A percentile compares a stretch with the other conserved stretches of the same genome.
Conservation (phyloP, 2,797 vertebrate species). For the Coregonus ussuriensis region DNA sequence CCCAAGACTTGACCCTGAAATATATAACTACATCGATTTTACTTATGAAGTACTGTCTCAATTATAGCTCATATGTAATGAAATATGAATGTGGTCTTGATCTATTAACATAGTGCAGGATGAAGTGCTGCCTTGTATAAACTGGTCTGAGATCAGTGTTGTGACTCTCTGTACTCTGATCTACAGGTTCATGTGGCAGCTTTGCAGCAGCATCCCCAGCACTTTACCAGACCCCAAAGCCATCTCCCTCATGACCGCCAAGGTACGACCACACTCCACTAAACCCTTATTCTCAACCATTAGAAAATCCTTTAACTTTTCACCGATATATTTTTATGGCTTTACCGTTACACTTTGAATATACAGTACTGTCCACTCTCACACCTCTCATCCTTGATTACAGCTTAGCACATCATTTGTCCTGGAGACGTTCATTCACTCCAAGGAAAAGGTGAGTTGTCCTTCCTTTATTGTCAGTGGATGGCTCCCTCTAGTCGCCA, state of each 20-base stretch:
- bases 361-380: not conserved
- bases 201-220: slow-evolving; percentile 98
- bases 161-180: not conserved
- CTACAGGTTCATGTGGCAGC: slow-evolving; percentile 98
- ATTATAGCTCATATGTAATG: too few species aligned
- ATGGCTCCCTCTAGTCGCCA: not conserved
- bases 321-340: too few species aligned
- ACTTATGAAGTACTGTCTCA: too few species aligned
- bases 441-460: slow-evolving; percentile 93
- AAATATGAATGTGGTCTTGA: too few species aligned
- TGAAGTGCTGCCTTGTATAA: not conserved
- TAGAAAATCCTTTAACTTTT: too few species aligned
- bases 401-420: slow-evolving; percentile 99
- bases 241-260: slow-evolving; percentile 96
- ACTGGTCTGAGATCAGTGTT: not conserved
- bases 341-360: not conserved
- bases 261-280: slow-evolving; percentile 75
- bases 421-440: slow-evolving; percentile 98
- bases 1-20: too few species aligned
- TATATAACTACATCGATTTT: too few species aligned
- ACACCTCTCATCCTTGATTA: slow-evolving; percentile 10
- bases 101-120: too few species aligned
- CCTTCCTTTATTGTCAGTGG: not conserved
- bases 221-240: slow-evolving; percentile 96
- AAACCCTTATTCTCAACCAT: not conserved